These are phyloP conservation scores for Nyctalus aviator DNA, from an alignment of 2,797 vertebrate genomes.

Conservation along the genomic window DNA sequence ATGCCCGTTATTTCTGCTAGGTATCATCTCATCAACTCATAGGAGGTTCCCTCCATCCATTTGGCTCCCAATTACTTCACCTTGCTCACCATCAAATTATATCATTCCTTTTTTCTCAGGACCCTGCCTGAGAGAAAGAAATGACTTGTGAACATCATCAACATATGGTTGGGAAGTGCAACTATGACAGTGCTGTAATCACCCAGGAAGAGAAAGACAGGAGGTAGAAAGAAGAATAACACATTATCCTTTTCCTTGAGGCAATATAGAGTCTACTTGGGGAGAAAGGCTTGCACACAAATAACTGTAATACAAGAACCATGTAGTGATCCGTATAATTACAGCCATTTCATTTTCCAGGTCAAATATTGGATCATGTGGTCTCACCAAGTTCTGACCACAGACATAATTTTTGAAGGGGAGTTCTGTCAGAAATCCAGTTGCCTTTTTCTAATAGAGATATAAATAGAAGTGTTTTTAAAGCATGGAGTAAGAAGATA, in stretches of 20 bases:
- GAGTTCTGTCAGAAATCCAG: neutral
- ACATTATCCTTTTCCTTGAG: neutral
- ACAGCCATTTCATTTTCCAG: neutral
- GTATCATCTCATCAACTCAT: neutral
- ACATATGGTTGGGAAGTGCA: neutral
- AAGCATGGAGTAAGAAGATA: neutral
- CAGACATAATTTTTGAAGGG: neutral
- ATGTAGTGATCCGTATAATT: neutral
- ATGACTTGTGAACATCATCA: neutral
- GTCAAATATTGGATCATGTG: neutral
- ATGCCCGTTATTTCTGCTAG: too few species aligned
- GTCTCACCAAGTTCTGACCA: neutral
- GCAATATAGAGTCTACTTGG: neutral
- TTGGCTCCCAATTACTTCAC: neutral
- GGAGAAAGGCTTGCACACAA: neutral
- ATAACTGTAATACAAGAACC: neutral
- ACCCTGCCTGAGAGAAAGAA: neutral
- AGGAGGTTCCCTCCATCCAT: neutral
- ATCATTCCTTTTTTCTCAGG: neutral
- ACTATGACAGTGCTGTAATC: neutral
- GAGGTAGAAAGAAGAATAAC: neutral
- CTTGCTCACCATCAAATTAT: neutral
- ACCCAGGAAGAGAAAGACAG: neutral
- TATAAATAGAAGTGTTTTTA: neutral
- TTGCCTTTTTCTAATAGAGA: neutral